These are phyloP conservation scores for Karalla daura DNA, from an alignment of 2,797 vertebrate genomes.

Conservation along the genomic window DNA sequence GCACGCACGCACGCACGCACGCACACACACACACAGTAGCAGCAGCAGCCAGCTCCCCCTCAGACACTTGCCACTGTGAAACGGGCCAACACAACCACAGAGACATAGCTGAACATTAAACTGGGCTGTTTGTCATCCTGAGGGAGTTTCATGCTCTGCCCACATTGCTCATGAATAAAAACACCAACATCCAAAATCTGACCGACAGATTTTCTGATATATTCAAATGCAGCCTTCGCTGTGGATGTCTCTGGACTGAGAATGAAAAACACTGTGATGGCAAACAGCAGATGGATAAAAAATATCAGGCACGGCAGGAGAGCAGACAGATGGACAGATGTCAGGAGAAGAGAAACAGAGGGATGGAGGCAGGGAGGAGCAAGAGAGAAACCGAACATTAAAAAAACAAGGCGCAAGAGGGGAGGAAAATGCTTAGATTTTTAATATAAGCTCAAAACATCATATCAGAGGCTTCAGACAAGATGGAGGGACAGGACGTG, in stretches of 20 bases:
- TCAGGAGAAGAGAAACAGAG: neutral
- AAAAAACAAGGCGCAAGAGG: neutral
- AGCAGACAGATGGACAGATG: slow-evolving; percentile 10
- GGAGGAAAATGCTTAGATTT: neutral
- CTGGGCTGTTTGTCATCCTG: neutral
- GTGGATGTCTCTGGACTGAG: neutral
- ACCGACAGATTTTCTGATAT: slow-evolving; percentile 39
- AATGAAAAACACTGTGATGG: neutral
- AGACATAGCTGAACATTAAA: slow-evolving; percentile 8
- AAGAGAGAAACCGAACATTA: neutral
- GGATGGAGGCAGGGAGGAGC: neutral
- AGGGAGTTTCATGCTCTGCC: neutral
- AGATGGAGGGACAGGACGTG: neutral
- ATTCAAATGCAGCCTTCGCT: slow-evolving; percentile 25
- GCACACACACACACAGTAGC: slow-evolving; percentile 2
- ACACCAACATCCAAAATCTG: neutral
- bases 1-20: slow-evolving; percentile 1
- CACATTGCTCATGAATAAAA: slow-evolving; percentile 24
- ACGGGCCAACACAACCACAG: slow-evolving; percentile 6
- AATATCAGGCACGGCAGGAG: neutral
- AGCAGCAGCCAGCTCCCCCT: neutral
- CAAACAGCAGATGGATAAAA: slow-evolving; percentile 20
- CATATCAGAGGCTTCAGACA: slow-evolving; percentile 1
- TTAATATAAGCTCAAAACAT: neutral
- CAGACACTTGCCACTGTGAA: slow-evolving; percentile 11